phyloP scores from a whole-genome alignment of 2,888 invertebrate genomes.

The Meta bourneti region DNA sequence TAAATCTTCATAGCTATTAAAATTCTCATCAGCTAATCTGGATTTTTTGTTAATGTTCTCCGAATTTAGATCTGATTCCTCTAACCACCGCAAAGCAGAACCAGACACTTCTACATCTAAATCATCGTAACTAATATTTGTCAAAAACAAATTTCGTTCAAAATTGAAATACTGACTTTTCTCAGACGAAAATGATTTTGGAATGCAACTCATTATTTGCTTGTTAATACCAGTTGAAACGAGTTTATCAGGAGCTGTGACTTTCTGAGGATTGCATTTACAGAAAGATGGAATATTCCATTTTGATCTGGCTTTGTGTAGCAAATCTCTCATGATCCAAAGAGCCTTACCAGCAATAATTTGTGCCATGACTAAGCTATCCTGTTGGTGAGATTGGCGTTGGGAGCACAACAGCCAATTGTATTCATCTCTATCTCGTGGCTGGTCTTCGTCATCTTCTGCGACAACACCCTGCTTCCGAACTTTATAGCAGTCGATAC shows the following conservation, averaged over 20 bases:
- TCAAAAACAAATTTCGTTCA: slow-evolving; percentile 20
- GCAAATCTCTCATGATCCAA: slow-evolving; percentile 83
- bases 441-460: slow-evolving; percentile 62
- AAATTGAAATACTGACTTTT: not conserved
- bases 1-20: slow-evolving; percentile 50
- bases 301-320: slow-evolving; percentile 88
- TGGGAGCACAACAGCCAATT: slow-evolving; percentile 95
- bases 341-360: slow-evolving; percentile 90
- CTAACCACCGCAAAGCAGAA: slow-evolving; percentile 58
- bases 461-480: slow-evolving; percentile 84
- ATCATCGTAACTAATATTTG: slow-evolving; percentile 48
- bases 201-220: slow-evolving; percentile 70
- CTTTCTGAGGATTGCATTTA: slow-evolving; percentile 40
- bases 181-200: slow-evolving; percentile 39
- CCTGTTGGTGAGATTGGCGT: slow-evolving; percentile 89
- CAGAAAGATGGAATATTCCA: slow-evolving; percentile 87
- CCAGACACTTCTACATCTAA: slow-evolving; percentile 52
- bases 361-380: slow-evolving; percentile 94
- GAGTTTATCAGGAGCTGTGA: slow-evolving; percentile 25
- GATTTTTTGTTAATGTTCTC: slow-evolving; percentile 4
- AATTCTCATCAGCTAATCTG: slow-evolving; percentile 18
- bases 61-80: not conserved
- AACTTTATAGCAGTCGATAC: slow-evolving; percentile 97
- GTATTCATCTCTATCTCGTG: slow-evolving; percentile 86
- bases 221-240: slow-evolving; percentile 66